Evolutionary conservation across 2,113 vertebrate genomes (phyloP).

Genomic region (Dicerorhinus sumatrensis): DNA sequence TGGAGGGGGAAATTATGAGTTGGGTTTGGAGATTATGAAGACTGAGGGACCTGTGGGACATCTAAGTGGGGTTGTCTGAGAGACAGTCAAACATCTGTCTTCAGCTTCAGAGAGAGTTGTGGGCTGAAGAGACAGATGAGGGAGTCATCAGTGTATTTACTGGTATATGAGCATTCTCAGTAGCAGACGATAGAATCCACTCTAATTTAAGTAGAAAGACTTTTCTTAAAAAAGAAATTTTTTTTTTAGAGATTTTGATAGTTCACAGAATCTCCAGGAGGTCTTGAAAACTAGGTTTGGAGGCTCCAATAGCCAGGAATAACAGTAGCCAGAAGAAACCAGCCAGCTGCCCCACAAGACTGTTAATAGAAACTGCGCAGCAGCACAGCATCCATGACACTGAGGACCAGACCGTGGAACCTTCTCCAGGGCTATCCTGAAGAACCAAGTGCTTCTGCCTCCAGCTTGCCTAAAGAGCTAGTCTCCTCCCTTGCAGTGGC

Average conservation of each 20-base stretch:
- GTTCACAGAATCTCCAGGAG: not conserved
- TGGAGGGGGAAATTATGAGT: not conserved
- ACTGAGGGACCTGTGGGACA: not conserved
- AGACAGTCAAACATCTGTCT: not conserved
- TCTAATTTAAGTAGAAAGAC: not conserved
- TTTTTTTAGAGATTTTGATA: not conserved
- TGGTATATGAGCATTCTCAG: not conserved
- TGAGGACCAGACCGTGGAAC: not conserved
- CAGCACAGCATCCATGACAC: not conserved
- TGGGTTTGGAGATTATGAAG: not conserved
- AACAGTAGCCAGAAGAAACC: not conserved
- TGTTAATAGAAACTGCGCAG: not conserved
- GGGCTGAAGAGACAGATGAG: not conserved
- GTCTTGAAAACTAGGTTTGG: not conserved
- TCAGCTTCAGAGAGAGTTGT: not conserved
- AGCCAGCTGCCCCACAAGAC: not conserved
- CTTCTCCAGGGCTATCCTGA: not conserved
- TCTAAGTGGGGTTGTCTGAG: not conserved
- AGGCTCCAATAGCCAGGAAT: not conserved
- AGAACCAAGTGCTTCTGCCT: not conserved
- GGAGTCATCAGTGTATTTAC: too few species aligned
- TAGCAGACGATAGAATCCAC: not conserved
- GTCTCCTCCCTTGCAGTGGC: fast-evolving
- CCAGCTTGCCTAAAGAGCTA: not conserved
- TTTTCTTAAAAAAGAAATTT: not conserved